These are phyloP conservation scores for Tenthredo mesomela DNA, from an alignment of 2,888 invertebrate genomes.

Conservation along the genomic window DNA sequence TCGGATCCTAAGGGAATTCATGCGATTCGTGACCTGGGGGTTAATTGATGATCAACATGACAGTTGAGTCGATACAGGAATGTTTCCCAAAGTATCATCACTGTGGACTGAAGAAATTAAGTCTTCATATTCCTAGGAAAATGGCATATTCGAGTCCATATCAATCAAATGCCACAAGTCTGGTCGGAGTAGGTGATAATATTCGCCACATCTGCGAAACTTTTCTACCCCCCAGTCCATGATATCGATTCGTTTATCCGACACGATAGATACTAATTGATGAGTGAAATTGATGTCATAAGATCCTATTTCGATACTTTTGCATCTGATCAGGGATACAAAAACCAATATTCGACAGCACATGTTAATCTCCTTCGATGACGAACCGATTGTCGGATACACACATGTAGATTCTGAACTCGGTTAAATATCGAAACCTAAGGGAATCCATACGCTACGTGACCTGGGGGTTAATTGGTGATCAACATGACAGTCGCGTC, in stretches of 20 bases:
- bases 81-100: too few relatives aligned
- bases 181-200: too few relatives aligned
- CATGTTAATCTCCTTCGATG: background rate
- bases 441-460: background rate
- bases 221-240: too few relatives aligned
- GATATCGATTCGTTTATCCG: background rate
- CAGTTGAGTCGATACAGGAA: too few relatives aligned
- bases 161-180: too few relatives aligned
- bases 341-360: background rate
- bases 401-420: background rate
- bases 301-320: background rate
- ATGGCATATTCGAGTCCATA: too few relatives aligned
- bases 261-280: background rate
- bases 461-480: conserved; percentile 28
- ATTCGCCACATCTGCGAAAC: too few relatives aligned
- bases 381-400: background rate
- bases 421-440: background rate
- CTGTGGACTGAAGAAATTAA: too few relatives aligned
- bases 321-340: background rate
- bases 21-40: too few relatives aligned
- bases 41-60: too few relatives aligned
- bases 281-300: background rate
- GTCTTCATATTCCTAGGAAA: too few relatives aligned
- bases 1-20: too few relatives aligned
- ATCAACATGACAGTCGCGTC: conserved; percentile 22